Percentiles rank a stretch among this genome's conserved stretches.
These are phyloP conservation scores for Amphilophus citrinellus DNA, from an alignment of 2,113 vertebrate genomes.

Conservation along the genomic window DNA sequence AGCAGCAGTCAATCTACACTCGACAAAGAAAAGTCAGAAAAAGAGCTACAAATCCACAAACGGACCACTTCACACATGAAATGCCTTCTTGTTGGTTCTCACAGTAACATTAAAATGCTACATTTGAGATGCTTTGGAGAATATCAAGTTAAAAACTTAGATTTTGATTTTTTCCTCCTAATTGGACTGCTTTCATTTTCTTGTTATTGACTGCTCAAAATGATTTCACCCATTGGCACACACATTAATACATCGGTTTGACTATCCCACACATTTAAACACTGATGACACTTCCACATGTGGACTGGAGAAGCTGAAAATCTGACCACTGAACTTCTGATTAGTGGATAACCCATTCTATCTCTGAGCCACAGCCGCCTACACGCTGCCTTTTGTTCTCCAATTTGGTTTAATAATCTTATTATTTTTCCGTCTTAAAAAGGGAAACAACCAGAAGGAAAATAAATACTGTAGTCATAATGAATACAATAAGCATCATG, in stretches of 20 bases:
- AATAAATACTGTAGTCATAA: slow-evolving; percentile 9
- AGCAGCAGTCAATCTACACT: neutral
- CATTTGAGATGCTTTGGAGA: neutral
- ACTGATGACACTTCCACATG: neutral
- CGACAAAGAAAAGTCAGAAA: neutral
- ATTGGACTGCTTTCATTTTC: neutral
- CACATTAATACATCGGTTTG: neutral
- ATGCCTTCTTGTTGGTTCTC: neutral
- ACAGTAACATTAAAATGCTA: neutral
- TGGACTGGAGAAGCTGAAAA: neutral
- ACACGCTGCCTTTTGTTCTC: neutral
- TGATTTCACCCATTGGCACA: neutral
- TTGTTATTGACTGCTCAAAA: neutral
- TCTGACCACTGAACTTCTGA: neutral
- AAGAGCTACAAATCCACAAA: neutral
- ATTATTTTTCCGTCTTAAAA: neutral
- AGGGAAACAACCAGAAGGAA: slow-evolving; percentile 1
- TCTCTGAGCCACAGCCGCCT: neutral
- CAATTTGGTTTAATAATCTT: slow-evolving; percentile 5
- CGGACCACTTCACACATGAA: neutral
- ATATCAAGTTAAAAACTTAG: neutral
- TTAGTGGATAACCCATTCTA: neutral
- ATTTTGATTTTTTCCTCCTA: neutral
- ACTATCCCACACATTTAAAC: neutral
- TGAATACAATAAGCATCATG: neutral